A percentile compares a stretch with the other conserved stretches of the same genome.
Conservation (phyloP, 2,113 vertebrate genomes). For the Gnathonemus longibarbis region DNA sequence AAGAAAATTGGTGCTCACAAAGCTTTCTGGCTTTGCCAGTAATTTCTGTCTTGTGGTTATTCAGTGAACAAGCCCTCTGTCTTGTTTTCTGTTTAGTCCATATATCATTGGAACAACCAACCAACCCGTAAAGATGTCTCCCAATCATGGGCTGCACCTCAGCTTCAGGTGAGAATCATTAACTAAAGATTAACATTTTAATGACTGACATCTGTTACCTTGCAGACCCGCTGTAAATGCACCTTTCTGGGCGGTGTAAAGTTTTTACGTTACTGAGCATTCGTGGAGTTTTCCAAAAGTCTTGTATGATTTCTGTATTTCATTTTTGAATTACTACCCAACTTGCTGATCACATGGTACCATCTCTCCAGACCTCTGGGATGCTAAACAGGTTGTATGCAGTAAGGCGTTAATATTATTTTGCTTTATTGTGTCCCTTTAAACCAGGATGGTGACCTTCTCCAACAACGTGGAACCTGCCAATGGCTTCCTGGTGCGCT, state of each 20-base stretch:
- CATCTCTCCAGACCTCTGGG: neutral
- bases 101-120: constrained; percentile 97
- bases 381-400: neutral
- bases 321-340: neutral
- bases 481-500: constrained; percentile 92
- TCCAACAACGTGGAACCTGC: constrained; percentile 97
- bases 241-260: neutral
- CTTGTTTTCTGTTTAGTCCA: constrained; percentile 59
- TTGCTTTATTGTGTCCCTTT: neutral
- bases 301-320: neutral
- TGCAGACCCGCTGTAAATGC: neutral
- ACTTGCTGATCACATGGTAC: neutral
- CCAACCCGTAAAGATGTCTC: constrained; percentile 93
- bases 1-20: neutral
- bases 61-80: neutral
- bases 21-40: neutral
- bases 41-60: neutral
- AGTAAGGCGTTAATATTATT: neutral
- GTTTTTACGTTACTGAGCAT: neutral
- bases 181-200: neutral
- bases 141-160: constrained; percentile 89
- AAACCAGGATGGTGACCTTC: constrained; percentile 86
- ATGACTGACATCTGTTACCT: neutral
- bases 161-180: constrained; percentile 78
- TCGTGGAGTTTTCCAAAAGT: neutral